Conservation (phyloP, 2,113 vertebrate genomes). For the Limnothrissa miodon region DNA sequence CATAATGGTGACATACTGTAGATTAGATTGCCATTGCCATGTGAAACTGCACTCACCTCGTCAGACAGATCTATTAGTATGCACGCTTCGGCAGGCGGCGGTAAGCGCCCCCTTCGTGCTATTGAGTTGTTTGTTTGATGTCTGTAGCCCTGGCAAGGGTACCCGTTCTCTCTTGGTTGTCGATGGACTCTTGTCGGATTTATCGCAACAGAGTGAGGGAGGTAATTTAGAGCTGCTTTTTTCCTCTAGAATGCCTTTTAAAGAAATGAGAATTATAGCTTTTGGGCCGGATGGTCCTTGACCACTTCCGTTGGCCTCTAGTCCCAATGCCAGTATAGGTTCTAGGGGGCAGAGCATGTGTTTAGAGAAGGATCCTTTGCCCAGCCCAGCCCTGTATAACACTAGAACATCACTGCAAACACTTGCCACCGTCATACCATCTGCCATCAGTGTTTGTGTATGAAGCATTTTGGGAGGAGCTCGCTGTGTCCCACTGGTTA, state of each 20-base stretch:
- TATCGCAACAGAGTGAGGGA: background rate
- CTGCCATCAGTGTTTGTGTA: background rate
- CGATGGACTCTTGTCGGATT: background rate
- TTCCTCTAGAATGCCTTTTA: background rate
- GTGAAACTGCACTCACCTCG: background rate
- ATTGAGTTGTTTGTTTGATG: background rate
- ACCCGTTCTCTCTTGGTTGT: background rate
- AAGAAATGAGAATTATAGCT: background rate
- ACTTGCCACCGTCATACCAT: background rate
- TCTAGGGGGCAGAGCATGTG: background rate
- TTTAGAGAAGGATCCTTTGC: background rate
- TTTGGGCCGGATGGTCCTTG: background rate
- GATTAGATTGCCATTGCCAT: background rate
- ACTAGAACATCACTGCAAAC: background rate
- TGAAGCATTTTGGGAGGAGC: background rate
- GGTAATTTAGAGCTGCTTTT: background rate
- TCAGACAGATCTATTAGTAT: background rate
- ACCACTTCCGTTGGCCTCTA: background rate
- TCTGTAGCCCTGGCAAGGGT: background rate
- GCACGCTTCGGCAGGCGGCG: background rate
- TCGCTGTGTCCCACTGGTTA: background rate
- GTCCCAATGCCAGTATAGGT: background rate
- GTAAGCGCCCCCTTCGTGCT: no score
- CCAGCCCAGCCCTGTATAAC: background rate
- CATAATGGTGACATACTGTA: slow-evolving; percentile 29